phyloP scores from a whole-genome alignment of 2,888 invertebrate genomes.

The Microplitis deprimator region DNA sequence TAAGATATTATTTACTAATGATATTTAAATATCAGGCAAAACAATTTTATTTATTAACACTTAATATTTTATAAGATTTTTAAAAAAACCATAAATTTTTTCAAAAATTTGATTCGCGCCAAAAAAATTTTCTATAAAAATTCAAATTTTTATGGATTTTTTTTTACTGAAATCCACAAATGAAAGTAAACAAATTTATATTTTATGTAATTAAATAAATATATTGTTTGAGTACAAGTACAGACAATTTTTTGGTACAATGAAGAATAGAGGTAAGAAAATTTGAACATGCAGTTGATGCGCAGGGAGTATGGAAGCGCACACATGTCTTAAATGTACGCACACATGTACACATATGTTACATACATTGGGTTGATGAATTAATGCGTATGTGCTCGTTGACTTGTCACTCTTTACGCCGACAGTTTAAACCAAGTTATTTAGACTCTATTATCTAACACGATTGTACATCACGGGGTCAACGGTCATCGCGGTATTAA shows the following conservation, averaged over 20 bases:
- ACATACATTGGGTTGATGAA: constrained; percentile 23
- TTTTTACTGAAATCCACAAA: no score
- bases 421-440: constrained; percentile 46
- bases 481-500: constrained; percentile 53
- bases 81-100: background rate
- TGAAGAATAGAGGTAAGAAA: background rate
- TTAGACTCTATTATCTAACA: constrained; percentile 53
- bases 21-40: background rate
- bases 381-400: constrained; percentile 24
- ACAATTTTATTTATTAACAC: background rate
- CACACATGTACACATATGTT: background rate
- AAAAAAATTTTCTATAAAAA: no score
- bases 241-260: no score
- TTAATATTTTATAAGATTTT: background rate
- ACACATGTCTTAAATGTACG: background rate
- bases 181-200: no score
- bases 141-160: no score
- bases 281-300: background rate
- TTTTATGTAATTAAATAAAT: no score
- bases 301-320: background rate
- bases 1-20: background rate
- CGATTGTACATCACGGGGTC: constrained; percentile 57
- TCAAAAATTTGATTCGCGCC: no score
- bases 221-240: no score
- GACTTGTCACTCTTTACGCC: constrained; percentile 17